Percentiles rank a stretch among this genome's conserved stretches.
Evolutionary conservation across 1,140 invertebrate genomes (phyloP).

Genomic region (Drosophila malerkotliana): DNA sequence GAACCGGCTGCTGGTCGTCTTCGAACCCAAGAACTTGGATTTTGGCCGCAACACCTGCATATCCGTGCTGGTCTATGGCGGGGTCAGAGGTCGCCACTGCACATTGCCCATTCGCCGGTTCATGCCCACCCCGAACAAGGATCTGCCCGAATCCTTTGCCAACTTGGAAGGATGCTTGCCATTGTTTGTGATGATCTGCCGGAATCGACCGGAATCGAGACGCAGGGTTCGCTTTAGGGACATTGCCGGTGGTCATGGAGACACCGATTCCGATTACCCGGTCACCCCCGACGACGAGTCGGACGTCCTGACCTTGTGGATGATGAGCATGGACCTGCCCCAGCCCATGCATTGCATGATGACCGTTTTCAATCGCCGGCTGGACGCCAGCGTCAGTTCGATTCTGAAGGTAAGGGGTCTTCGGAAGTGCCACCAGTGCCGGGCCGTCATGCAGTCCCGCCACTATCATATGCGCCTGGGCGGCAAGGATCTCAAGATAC

Average conservation of each 20-base stretch:
- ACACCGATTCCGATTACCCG: background rate
- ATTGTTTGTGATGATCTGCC: slow-evolving; percentile 44
- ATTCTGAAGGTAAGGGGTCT: slow-evolving; percentile 39
- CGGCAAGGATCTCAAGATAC: slow-evolving; percentile 25
- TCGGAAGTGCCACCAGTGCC: slow-evolving; percentile 13
- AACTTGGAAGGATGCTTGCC: slow-evolving; percentile 24
- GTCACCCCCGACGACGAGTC: slow-evolving; percentile 2
- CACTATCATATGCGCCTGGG: slow-evolving; percentile 40
- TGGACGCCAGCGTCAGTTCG: slow-evolving; percentile 43
- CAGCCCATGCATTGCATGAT: slow-evolving; percentile 31
- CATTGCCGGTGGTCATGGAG: background rate
- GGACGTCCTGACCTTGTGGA: slow-evolving; percentile 43
- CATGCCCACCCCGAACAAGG: slow-evolving; percentile 10
- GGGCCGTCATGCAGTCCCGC: slow-evolving; percentile 6
- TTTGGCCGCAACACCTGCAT: slow-evolving; percentile 33
- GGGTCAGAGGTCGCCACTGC: background rate
- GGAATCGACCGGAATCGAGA: slow-evolving; percentile 2
- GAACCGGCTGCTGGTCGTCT: slow-evolving; percentile 34
- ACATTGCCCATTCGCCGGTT: background rate
- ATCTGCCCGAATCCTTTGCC: background rate
- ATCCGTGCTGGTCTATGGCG: slow-evolving; percentile 23
- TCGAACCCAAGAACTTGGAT: slow-evolving; percentile 20
- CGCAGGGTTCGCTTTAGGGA: background rate
- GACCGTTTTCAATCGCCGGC: slow-evolving; percentile 44
- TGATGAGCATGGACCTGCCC: slow-evolving; percentile 23